Base-by-base conservation (phyloP, 1,140 invertebrate genomes). In the Dendrolimus punctatus region DNA sequence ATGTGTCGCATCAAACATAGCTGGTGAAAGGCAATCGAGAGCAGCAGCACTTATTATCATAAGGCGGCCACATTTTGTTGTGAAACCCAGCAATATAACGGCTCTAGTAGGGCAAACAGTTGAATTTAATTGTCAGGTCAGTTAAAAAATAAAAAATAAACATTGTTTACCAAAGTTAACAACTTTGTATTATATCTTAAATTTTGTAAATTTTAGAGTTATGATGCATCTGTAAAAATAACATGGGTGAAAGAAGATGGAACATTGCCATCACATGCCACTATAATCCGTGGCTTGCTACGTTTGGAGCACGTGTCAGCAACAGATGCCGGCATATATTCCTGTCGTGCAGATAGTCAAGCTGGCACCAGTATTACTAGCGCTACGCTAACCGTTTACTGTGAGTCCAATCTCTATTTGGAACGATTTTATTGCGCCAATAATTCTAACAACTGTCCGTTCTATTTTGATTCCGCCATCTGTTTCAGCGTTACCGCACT, bases 1-100 rank as follows among this genome's bases (percentile, higher is more conserved):
- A 66, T 98, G 96, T 81, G 85, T 95, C 8, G 96, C 95, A 5
- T 91, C 92, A 49, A 97, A 97, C 82, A 90, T 95, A 64, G 96
- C 94, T 4, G 96, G 95, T n/a, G 90, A 91, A 51, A 90, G 93
- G 66, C 94, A 95, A 70, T 94, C 93, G 4, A 74, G 86, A 8
- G 88, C 92, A 3, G 95, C 95, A 1, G 91, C 90, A 46, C 86
- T 98, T n/a, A 93, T 92, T 46, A 95, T 97, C 57, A 91, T 87
- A 62, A 77, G 80, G 61, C 69, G 87, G 53, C 87, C 85, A 49
- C 87, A 87, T 62, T 87, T 88, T 58, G 71, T 88, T 47, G 76
- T 80, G n/a, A 85, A 87, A 62, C 87, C 87, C 43, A 77, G 63
- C 49, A 83, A 82, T 54, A 58, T 84, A 42, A 87, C 87, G 0